Evolutionary conservation across 2,797 vertebrate genomes (phyloP), one percentile per base, ranked within the genome.

Genomic region (Aphelocoma californica): DNA sequence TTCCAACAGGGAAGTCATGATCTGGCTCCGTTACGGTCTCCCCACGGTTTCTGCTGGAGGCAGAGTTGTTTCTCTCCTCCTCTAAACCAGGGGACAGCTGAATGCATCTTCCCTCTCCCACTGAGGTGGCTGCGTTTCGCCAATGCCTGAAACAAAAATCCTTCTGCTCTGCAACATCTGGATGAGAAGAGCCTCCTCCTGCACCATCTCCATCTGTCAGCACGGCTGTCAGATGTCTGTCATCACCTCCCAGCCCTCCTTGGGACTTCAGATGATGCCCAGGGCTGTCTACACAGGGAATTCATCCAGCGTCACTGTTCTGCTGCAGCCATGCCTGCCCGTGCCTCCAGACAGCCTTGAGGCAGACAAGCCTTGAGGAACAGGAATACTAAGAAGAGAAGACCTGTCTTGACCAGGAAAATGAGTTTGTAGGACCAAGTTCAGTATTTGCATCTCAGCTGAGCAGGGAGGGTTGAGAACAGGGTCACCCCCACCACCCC

Each of bases 1-100:
- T 71, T 45, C 60, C 75, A 48, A 2, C 1, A 9, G 34, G 29
- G 23, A 8, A 51, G 7, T 28, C 8, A 2, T 0, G 2, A 2
- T 16, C 51, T 74, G 64, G 7, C 47, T 88, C 69, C 57, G 9
- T 2, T 2, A 40, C 0, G 0, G 24, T 14, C 12, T 74, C 65
- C 36, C 31, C 0, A 0, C 0, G 5, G 54, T n/a, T 83, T 44
- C 69, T 88, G 79, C 69, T 83, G 54, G 18, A 81, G 71, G 36
- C 48, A 44, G 38, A 20, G 36, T 2, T 80, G 77, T 66, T 82
- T 11, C n/a, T 51, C 67, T 86, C n/a, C 70, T 73, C 14, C 54
- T 60, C 58, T 57, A 61, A 54, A 36, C 6, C 42, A 44, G 40
- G 44, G 67, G 18, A 78, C 14, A 74, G 78, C 57, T 81, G 90